phyloP scores from a whole-genome alignment of 2,797 vertebrate species.

The Stomatorhinus walkeri region DNA sequence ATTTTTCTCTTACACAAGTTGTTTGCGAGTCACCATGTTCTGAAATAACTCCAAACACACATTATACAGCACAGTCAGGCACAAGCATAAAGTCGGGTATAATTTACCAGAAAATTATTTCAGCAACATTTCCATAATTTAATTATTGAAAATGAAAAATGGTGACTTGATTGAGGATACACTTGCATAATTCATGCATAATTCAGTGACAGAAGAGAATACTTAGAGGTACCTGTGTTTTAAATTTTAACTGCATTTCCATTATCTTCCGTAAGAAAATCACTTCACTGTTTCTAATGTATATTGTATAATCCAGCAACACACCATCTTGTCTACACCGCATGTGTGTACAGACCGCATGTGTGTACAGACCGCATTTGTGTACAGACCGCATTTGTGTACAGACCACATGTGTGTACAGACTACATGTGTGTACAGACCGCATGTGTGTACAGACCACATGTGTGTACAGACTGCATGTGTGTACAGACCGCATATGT shows the following conservation, averaged over 20 bases:
- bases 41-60: background rate
- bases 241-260: conserved; percentile 53
- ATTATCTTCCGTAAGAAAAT: conserved; percentile 43
- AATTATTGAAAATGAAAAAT: conserved; percentile 36
- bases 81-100: background rate
- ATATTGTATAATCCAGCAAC: background rate
- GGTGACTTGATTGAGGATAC: conserved; percentile 33
- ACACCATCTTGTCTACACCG: background rate
- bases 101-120: background rate
- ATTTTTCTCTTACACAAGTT: background rate
- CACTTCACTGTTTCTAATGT: background rate
- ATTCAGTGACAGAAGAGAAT: conserved; percentile 47
- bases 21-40: background rate
- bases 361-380: background rate
- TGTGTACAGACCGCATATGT: too few species aligned
- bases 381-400: background rate
- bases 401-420: background rate
- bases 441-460: background rate
- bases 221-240: conserved; percentile 27
- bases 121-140: conserved; percentile 9
- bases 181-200: conserved; percentile 48
- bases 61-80: background rate
- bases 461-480: too few species aligned
- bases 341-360: background rate
- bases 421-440: background rate